A percentile compares a stretch with the other conserved stretches of the same genome.
Conservation (phyloP, 2,888 invertebrate genomes). For the Mesodorylaimus sp. region DNA sequence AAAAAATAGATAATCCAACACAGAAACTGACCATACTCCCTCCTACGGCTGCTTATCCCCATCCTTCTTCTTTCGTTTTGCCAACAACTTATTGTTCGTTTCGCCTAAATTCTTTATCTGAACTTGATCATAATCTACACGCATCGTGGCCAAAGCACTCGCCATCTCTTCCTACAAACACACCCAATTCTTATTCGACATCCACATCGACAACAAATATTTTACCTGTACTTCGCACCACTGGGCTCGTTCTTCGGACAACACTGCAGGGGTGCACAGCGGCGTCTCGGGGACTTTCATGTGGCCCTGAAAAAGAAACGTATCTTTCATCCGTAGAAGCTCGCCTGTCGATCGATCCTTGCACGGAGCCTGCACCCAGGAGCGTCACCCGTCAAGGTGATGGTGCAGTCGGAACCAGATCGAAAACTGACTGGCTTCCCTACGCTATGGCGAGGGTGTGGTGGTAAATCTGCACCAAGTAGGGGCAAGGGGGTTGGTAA, state of each 20-base stretch:
- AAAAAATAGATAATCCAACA: too few species aligned
- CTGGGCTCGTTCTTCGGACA: slow-evolving; percentile 71
- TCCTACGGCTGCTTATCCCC: too few species aligned
- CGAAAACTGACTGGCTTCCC: too few species aligned
- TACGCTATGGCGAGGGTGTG: too few species aligned
- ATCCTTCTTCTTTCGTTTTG: slow-evolving; percentile 45
- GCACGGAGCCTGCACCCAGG: neutral
- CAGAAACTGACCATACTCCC: too few species aligned
- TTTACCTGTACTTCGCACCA: slow-evolving; percentile 76
- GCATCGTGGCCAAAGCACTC: slow-evolving; percentile 84
- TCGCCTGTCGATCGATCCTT: neutral
- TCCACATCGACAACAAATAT: neutral
- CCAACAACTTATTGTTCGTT: slow-evolving; percentile 74
- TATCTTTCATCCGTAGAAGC: too few species aligned
- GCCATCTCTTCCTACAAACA: slow-evolving; percentile 72
- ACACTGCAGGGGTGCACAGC: slow-evolving; percentile 65
- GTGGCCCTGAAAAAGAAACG: slow-evolving; percentile 17
- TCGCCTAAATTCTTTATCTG: slow-evolving; percentile 79
- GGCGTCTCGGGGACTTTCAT: slow-evolving; percentile 71
- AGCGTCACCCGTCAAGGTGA: too few species aligned
- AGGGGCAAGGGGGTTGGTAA: too few species aligned
- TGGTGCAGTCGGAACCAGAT: too few species aligned
- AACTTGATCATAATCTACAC: slow-evolving; percentile 83
- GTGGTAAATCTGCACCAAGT: too few species aligned
- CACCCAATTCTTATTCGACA: neutral